Percentiles rank a stretch among this genome's conserved stretches.
These are phyloP conservation scores for Raja brachyura DNA, from an alignment of 2,113 vertebrate species.

Conservation along the genomic window DNA sequence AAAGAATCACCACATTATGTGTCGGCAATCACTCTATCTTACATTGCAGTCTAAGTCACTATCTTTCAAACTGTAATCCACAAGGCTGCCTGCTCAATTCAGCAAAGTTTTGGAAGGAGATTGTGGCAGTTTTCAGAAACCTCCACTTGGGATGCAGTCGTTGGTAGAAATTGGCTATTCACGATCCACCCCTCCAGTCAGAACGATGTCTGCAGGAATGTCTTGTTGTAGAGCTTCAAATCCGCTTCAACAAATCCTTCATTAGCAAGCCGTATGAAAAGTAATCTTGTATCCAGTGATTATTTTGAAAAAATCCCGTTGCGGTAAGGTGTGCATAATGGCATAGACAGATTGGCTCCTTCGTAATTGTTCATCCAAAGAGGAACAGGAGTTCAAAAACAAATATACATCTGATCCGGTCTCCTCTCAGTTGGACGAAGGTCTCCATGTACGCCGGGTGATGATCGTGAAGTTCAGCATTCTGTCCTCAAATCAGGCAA, in stretches of 20 bases:
- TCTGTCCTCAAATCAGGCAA: slow-evolving; percentile 59
- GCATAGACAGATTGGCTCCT: slow-evolving; percentile 12
- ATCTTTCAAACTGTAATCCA: slow-evolving; percentile 49
- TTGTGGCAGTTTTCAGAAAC: slow-evolving; percentile 10
- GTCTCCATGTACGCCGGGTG: background rate
- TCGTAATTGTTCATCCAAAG: slow-evolving; percentile 11
- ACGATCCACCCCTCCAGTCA: background rate
- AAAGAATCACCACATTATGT: background rate
- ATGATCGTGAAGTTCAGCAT: slow-evolving; percentile 44
- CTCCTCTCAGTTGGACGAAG: background rate
- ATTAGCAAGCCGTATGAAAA: background rate
- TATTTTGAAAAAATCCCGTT: background rate
- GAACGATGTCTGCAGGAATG: background rate
- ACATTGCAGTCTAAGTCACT: slow-evolving; percentile 43
- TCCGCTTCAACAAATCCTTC: background rate
- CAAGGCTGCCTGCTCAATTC: slow-evolving; percentile 48
- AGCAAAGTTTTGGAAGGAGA: slow-evolving; percentile 47
- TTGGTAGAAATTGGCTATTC: background rate
- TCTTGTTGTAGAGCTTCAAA: slow-evolving; percentile 18
- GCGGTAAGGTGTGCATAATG: background rate
- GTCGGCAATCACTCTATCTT: background rate
- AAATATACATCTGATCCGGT: slow-evolving; percentile 13
- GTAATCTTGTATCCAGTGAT: slow-evolving; percentile 28
- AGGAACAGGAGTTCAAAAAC: slow-evolving; percentile 9
- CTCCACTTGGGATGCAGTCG: background rate